A percentile compares a stretch with the other conserved stretches of the same genome.
Evolutionary conservation across 2,113 vertebrate genomes (phyloP).

Genomic region (Catharus minimus): DNA sequence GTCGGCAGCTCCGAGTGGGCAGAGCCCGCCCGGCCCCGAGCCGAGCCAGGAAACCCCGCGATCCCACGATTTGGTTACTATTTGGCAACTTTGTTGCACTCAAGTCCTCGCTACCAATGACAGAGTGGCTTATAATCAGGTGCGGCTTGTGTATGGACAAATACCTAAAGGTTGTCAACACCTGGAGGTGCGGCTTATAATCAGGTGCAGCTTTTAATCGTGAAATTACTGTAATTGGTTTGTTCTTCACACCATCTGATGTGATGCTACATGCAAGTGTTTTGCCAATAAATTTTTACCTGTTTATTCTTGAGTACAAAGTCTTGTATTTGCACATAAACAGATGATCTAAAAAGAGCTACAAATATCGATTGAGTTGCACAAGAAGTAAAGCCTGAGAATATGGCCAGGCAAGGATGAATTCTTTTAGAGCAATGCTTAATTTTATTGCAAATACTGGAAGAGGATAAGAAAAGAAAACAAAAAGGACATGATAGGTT

Average conservation of each 20-base stretch:
- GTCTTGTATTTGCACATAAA: neutral
- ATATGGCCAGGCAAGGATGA: neutral
- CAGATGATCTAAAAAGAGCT: neutral
- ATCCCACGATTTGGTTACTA: too few relatives aligned
- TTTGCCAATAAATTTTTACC: neutral
- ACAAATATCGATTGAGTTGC: neutral
- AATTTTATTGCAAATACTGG: neutral
- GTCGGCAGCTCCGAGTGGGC: too few relatives aligned
- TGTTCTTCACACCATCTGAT: neutral
- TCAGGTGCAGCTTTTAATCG: too few relatives aligned
- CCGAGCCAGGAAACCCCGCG: too few relatives aligned
- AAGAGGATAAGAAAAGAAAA: neutral
- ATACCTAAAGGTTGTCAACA: too few relatives aligned
- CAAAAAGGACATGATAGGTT: neutral
- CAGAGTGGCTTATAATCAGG: too few relatives aligned
- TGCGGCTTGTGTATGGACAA: too few relatives aligned
- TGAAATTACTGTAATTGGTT: neutral
- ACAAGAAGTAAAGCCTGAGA: neutral
- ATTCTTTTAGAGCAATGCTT: neutral
- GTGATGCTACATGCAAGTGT: neutral
- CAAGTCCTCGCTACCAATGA: too few relatives aligned
- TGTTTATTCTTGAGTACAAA: neutral
- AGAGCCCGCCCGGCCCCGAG: too few relatives aligned
- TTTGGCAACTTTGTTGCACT: too few relatives aligned
- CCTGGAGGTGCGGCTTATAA: too few relatives aligned